Evolutionary conservation across 2,113 vertebrate genomes (phyloP), one percentile per base, ranked within the genome.

Genomic region (Osmerus eperlanus): DNA sequence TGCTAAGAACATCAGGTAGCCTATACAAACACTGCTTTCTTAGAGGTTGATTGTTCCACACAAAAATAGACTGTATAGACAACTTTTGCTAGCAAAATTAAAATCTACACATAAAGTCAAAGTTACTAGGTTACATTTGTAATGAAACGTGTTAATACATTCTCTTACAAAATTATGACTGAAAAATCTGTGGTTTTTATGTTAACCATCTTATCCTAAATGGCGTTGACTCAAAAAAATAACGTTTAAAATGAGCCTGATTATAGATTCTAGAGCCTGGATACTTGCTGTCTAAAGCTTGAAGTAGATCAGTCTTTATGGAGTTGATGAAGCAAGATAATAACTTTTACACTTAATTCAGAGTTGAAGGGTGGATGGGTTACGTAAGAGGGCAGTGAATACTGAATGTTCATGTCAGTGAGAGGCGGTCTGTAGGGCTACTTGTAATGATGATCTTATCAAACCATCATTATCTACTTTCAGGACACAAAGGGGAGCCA

Each of bases 301-400:
- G 61, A 36, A 64, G 23, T 15, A 51, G 25, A 65, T 68, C 53
- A 63, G 36, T 28, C 7, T 32, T 68, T 58, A 74, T 19, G 16
- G 60, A 75, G 56, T 72, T 18, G 25, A 75, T 58, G 18, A 55
- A 58, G 65, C 73, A 72, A 68, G 60, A 62, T 79, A 68, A 68
- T 68, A 72, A 56, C 18, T 53, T 62, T 66, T 56, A 64, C 36
- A 68, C 32, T 51, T 72, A 52, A 64, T 73, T 29, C 19, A 25
- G 53, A 69, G 12, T 62, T 64, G 47, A 74, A 62, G 71, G 53
- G 56, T 66, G 51, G 19, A 65, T 11, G 56, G 21, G 54, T 14
- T 23, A 54, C 11, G 0, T 52, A 62, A 78, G 21, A 72, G 23
- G 23, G 16, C 36, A 55, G 52, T 67, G 7, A 4, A 68, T 67